Evolutionary conservation across 2,113 vertebrate species (phyloP).

Genomic region (Urocitellus parryii): DNA sequence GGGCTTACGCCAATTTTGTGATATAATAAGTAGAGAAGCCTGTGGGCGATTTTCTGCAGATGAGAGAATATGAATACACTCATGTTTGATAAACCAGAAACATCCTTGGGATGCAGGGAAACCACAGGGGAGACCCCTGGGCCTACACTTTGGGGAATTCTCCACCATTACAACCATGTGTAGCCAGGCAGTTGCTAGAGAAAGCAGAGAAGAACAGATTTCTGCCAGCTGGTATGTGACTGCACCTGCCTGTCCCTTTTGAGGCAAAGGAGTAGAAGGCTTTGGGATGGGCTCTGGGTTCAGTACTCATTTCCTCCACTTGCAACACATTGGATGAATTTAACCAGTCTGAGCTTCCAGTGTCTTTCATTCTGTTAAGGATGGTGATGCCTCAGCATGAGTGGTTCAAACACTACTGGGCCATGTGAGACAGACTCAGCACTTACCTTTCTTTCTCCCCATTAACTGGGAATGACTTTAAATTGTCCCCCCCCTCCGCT

Average conservation of each 20-base stretch:
- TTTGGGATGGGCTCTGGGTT: not conserved
- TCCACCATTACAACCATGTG: not conserved
- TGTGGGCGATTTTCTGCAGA: not conserved
- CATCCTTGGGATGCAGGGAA: not conserved
- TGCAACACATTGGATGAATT: not conserved
- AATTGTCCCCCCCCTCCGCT: not conserved
- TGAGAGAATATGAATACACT: not conserved
- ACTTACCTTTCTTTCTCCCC: constrained; percentile 46
- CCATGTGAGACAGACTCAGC: not conserved
- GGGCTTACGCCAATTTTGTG: not conserved
- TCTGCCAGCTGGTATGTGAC: not conserved
- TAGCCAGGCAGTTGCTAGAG: not conserved
- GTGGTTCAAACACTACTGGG: not conserved
- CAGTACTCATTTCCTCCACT: not conserved
- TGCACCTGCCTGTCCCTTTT: not conserved
- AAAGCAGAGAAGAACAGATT: not conserved
- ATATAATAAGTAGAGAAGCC: not conserved
- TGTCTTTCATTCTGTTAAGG: not conserved
- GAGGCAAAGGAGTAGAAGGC: not conserved
- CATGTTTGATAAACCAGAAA: not conserved
- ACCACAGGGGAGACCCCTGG: not conserved
- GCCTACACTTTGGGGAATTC: not conserved
- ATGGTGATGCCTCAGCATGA: not conserved
- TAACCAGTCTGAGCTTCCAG: not conserved
- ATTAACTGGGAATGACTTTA: constrained; percentile 7